A percentile compares a stretch with the other conserved stretches of the same genome.
Conservation (phyloP, 2,113 vertebrate genomes). For the Balaeniceps rex region DNA sequence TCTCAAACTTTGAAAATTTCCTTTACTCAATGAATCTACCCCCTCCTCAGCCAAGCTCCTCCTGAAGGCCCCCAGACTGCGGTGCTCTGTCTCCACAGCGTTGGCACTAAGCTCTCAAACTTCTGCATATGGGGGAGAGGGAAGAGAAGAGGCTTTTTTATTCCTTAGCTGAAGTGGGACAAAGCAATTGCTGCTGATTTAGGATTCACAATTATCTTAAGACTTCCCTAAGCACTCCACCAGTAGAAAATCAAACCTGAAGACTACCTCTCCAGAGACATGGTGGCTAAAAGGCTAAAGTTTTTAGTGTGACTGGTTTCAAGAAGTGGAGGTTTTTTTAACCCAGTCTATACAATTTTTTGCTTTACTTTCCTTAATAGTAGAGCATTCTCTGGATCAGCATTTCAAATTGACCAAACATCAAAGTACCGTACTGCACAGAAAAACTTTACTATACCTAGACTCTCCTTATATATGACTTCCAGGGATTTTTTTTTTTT, state of each 20-base stretch:
- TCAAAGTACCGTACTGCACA: not conserved
- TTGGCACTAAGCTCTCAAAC: not conserved
- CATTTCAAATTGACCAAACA: not conserved
- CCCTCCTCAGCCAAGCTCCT: not conserved
- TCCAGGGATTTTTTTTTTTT: not conserved
- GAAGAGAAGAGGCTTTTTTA: not conserved
- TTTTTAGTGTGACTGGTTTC: not conserved
- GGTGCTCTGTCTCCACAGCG: not conserved
- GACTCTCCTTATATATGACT: not conserved
- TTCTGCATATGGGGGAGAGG: accelerated
- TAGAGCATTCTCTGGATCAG: not conserved
- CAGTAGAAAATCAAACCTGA: not conserved
- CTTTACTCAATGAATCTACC: not conserved
- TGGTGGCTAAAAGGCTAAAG: not conserved
- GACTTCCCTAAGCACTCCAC: not conserved
- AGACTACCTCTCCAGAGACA: not conserved
- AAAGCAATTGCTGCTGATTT: not conserved
- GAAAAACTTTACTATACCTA: not conserved
- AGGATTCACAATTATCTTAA: not conserved
- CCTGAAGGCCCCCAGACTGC: not conserved
- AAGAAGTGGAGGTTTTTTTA: not conserved
- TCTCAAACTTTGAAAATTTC: not conserved
- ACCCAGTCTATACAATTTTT: not conserved
- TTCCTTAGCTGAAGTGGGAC: not conserved
- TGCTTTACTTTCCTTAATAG: not conserved